Base-by-base conservation (phyloP, 2,797 vertebrate genomes). In the Microtus californicus region DNA sequence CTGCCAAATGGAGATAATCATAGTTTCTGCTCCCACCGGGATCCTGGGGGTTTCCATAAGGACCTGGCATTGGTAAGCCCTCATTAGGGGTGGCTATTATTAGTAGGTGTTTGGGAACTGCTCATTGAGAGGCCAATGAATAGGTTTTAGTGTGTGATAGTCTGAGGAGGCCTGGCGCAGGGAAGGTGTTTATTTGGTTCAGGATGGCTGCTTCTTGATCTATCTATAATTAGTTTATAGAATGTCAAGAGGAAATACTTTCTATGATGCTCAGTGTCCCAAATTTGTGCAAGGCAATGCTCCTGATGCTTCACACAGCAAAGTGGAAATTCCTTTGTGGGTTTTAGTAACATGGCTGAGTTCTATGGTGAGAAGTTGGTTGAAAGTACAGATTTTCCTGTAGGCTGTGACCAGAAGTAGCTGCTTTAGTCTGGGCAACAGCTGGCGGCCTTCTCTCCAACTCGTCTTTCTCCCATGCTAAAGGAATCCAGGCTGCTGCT, bases 141-240 rank as follows among this genome's bases (percentile, higher is more conserved):
- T 97, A 96, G 95, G 93, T 90, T 91, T 96, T 92, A 97, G 95
- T 97, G 94, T 97, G 94, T 56, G 90, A 96, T 95, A 69, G 93
- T 97, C 93, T 97, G 93, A 91, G 96, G 94, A 97, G 96, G 90
- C 80, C 96, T 97, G 96, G 94, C 96, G 90, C 93, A 92, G 78
- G 43, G 90, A 90, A 92, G 96, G 95, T 95, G 86, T 97, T 97
- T 97, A 97, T 97, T 97, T 97, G 96, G 95, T 91, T 96, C 69
- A 15, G 90, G 95, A 97, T 89, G 95, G n/a, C 96, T 97, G 85
- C 95, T 96, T 97, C 95, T 97, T 92, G 93, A 96, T 89, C 95
- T 92, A 79, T 92, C 88, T 97, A 87, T 97, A 97, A 97, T 97
- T 97, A 97, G 88, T 95, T 95, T 95, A 91, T 96, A 94, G 96